Percentiles rank a stretch among this genome's conserved stretches.
Evolutionary conservation across 2,888 invertebrate genomes (phyloP).

Genomic region (Brachyptera putata): DNA sequence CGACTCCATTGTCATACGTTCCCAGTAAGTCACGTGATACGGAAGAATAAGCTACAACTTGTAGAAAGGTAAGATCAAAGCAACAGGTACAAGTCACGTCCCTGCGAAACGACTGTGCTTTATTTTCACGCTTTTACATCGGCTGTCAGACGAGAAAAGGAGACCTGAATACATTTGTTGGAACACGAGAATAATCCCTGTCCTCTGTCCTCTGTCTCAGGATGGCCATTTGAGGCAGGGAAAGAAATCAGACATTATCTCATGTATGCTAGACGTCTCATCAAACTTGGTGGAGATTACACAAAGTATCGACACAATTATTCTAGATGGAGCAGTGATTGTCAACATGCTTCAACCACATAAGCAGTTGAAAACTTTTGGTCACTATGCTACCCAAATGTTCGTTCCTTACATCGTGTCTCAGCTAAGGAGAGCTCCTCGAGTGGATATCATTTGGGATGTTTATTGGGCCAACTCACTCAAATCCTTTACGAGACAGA

Average conservation of each 20-base stretch:
- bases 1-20: background rate
- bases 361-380: background rate
- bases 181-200: conserved; percentile 16
- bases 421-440: background rate
- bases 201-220: conserved; percentile 16
- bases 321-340: background rate
- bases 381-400: background rate
- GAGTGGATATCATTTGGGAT: background rate
- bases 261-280: conserved; percentile 3
- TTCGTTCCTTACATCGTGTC: background rate
- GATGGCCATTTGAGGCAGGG: conserved; percentile 19
- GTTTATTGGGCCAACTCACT: background rate
- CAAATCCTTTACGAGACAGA: background rate
- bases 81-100: conserved; percentile 22
- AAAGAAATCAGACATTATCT: conserved; percentile 19
- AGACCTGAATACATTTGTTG: conserved; percentile 16
- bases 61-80: conserved; percentile 1
- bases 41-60: background rate
- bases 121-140: conserved; percentile 22
- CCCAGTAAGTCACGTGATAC: background rate
- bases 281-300: background rate
- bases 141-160: conserved; percentile 22
- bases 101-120: conserved; percentile 6
- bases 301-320: conserved; percentile 12
- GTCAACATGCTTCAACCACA: background rate